Conservation (phyloP, 1,140 invertebrate genomes). For the Drosophila persimilis region DNA sequence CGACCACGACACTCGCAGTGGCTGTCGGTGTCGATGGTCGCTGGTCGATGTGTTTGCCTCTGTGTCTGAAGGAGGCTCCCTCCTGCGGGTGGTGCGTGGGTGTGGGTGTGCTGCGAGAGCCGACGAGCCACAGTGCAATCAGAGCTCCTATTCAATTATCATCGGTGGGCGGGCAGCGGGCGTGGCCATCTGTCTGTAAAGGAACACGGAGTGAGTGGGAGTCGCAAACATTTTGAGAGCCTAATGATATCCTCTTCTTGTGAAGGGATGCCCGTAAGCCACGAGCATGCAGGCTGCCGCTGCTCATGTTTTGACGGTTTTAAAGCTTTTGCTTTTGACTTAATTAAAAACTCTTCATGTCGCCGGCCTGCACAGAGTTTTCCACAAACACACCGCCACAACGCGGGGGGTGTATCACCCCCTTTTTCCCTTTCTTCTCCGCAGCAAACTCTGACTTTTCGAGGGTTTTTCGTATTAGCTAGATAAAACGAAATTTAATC, state of each 20-base stretch:
- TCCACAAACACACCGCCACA: conserved; percentile 19
- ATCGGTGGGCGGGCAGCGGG: conserved; percentile 51
- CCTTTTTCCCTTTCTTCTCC: conserved; percentile 33
- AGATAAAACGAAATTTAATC: conserved; percentile 56
- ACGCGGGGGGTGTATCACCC: conserved; percentile 14
- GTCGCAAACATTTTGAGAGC: not conserved
- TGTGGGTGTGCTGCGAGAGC: conserved; percentile 32
- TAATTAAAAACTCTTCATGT: conserved; percentile 61
- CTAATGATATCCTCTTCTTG: no score
- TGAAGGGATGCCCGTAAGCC: no score
- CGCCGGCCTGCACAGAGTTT: conserved; percentile 34
- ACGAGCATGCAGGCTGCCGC: not conserved
- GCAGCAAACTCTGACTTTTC: conserved; percentile 17
- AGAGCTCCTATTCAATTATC: conserved; percentile 73
- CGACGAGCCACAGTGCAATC: conserved; percentile 67
- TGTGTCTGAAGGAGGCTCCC: conserved; percentile 1
- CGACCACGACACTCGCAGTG: not conserved
- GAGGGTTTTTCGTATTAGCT: conserved; percentile 7
- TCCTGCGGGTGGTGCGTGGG: conserved; percentile 15
- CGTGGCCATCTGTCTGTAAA: conserved; percentile 46
- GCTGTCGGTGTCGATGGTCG: conserved; percentile 12
- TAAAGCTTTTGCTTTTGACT: conserved; percentile 49
- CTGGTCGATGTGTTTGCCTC: not conserved
- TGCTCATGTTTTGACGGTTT: conserved; percentile 36
- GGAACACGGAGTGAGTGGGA: not conserved